Conservation (phyloP, 2,113 vertebrate genomes). For the Leiothrix lutea region DNA sequence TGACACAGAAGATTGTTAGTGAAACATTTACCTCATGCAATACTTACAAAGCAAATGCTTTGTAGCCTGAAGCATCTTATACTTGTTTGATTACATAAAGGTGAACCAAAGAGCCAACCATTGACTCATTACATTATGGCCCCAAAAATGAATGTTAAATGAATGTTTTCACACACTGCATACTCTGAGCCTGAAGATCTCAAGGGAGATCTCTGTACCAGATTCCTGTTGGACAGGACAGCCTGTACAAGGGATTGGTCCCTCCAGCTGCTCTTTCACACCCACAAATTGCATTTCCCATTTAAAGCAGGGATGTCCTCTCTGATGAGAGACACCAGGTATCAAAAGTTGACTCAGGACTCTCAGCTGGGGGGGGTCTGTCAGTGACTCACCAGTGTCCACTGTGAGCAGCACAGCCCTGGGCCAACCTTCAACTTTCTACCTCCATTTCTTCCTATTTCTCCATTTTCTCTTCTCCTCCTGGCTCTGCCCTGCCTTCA, state of each 20-base stretch:
- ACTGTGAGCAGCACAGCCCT: neutral
- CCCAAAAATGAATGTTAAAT: neutral
- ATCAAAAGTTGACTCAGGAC: fast-evolving
- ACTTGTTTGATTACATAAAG: neutral
- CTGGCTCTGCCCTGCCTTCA: neutral
- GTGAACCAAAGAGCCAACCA: neutral
- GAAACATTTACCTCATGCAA: neutral
- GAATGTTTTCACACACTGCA: neutral
- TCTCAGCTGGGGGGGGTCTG: fast-evolving
- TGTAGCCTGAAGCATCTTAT: neutral
- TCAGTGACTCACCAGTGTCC: neutral
- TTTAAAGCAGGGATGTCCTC: neutral
- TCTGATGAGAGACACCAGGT: no score
- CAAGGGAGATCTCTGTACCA: fast-evolving
- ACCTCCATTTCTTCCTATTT: neutral
- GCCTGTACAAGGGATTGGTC: neutral
- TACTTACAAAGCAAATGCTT: neutral
- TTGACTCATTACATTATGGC: neutral
- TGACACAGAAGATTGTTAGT: neutral
- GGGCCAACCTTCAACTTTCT: neutral
- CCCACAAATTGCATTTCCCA: neutral
- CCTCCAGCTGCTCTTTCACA: neutral
- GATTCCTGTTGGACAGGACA: fast-evolving
- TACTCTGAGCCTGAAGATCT: neutral
- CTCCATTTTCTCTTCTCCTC: neutral